phyloP scores from a whole-genome alignment of 1,140 invertebrate genomes.

The Lucilia cuprina region DNA sequence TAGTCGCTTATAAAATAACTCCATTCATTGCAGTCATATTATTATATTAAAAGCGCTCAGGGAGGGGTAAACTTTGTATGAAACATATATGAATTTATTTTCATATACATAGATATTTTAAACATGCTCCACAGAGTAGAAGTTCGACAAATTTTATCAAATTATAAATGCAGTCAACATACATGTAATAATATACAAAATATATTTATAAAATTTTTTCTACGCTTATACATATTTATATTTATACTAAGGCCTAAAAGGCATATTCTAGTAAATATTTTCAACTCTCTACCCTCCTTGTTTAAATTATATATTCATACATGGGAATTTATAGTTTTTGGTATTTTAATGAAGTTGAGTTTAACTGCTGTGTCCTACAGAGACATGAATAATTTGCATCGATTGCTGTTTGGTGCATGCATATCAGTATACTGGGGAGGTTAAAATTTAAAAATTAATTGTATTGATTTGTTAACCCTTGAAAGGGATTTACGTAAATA shows the following conservation, averaged over 20 bases:
- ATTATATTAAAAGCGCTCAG: not conserved
- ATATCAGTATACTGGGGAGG: not conserved
- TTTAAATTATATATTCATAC: not conserved
- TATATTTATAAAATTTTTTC: not conserved
- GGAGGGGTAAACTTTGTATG: not conserved
- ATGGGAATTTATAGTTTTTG: not conserved
- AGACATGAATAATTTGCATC: not conserved
- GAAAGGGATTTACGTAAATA: too few relatives aligned
- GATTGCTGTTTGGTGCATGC: not conserved
- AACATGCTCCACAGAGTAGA: not conserved
- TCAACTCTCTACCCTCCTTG: not conserved
- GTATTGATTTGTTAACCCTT: not conserved
- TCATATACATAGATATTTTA: not conserved
- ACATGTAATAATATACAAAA: not conserved
- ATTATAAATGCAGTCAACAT: conserved; percentile 15
- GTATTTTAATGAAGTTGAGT: not conserved
- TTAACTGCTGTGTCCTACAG: not conserved
- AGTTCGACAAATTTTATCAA: conserved; percentile 1
- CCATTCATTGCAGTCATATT: not conserved
- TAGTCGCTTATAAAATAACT: not conserved
- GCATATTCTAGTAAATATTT: not conserved
- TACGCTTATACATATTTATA: not conserved
- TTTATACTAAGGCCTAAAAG: not conserved
- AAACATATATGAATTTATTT: not conserved
- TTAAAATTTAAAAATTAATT: not conserved